Conservation (phyloP, 2,888 invertebrate genomes). For the Pachliopta kotzebuea region DNA sequence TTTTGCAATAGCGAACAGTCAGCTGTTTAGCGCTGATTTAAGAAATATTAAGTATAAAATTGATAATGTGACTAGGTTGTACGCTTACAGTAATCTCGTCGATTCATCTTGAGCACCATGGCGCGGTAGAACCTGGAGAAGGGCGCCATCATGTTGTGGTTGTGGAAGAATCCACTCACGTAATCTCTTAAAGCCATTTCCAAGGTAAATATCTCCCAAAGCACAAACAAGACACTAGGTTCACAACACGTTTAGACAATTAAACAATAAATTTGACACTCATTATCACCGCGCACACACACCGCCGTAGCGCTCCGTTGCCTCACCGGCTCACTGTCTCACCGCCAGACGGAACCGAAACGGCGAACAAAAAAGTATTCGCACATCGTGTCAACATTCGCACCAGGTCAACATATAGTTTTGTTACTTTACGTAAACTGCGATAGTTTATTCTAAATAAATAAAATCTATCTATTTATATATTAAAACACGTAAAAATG, state of each 20-base stretch:
- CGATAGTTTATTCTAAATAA: conserved; percentile 11
- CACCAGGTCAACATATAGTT: conserved; percentile 25
- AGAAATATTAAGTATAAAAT: no score
- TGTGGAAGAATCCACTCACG: conserved; percentile 50
- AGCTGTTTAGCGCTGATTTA: no score
- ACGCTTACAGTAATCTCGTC: conserved; percentile 56
- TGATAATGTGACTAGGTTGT: not conserved
- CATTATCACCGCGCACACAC: conserved; percentile 73
- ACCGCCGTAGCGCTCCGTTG: no score
- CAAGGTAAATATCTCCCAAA: conserved; percentile 30
- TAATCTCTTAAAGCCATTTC: conserved; percentile 54
- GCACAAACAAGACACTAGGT: conserved; percentile 40
- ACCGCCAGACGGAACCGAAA: conserved; percentile 37
- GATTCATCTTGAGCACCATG: conserved; percentile 75
- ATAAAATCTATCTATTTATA: conserved; percentile 24
- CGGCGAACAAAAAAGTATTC: conserved; percentile 27
- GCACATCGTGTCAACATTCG: conserved; percentile 33
- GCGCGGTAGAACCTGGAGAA: conserved; percentile 69
- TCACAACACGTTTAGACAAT: conserved; percentile 47
- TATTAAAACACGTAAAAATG: conserved; percentile 39
- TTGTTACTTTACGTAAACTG: conserved; percentile 22
- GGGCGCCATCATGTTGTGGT: conserved; percentile 64
- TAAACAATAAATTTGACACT: conserved; percentile 74
- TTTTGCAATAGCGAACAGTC: no score
- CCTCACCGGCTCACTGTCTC: conserved; percentile 38